Evolutionary conservation across 2,797 vertebrate genomes (phyloP), one percentile per base, ranked within the genome.

Genomic region (Crenichthys baileyi): DNA sequence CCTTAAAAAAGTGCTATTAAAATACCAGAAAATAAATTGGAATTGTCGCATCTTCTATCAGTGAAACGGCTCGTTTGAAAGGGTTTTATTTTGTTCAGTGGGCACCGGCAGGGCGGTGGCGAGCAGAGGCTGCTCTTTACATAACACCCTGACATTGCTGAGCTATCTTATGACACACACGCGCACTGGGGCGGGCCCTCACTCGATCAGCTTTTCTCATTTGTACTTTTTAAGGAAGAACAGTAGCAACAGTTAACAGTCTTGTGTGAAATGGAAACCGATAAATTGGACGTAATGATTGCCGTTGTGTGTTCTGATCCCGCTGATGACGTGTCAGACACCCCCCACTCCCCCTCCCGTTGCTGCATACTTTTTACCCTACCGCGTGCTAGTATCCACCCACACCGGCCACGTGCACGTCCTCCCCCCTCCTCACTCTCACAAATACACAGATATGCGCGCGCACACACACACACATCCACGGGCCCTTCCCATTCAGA

Each of bases 101-200:
- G 87, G 89, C 79, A 26, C 74, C 83, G 87, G 83, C 84, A 94
- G 96, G 96, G 96, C 96, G 95, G 96, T 95, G 95, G 94, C 95
- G 93, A 89, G 90, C 93, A 68, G 84, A 78, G 89, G 82, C 85
- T 85, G 87, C 81, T 92, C 91, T 95, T 94, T 95, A 96, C 96
- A 96, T 95, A 94, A 96, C 95, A 95, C 93, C 95, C 91, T 96
- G 96, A 97, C 96, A 96, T 94, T 92, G 93, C 90, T 89, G 87
- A 86, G 87, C 85, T 95, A 95, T 96, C 96, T 96, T 93, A 94
- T 96, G 96, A 97, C 82, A 94, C 71, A 24, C 61, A 48, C 39
- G 22, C 95, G 92, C 85, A 88, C 80, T 24, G 86, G 92, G 91
- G 92, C 91, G 91, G 88, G 87, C 72, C 88, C 81, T 90, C 91